Evolutionary conservation across 2,888 invertebrate genomes (phyloP), one percentile per base, ranked within the genome.

Genomic region (Dione vanillae): DNA sequence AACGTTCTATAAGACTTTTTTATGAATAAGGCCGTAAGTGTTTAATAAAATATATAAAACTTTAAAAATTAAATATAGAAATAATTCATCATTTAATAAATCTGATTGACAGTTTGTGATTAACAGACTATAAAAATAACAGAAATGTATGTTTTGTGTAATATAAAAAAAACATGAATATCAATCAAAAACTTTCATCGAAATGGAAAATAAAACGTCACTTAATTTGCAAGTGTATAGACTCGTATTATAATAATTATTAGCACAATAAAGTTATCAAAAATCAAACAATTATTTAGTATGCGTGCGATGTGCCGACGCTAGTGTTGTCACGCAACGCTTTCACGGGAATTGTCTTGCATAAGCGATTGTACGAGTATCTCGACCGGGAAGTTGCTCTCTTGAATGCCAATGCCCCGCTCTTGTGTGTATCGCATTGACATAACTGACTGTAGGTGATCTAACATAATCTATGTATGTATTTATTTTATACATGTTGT

Each of bases 321-420:
- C 61, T 27, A 69, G 51, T 68, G 59, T 70, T 45, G 67, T 66
- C 74, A 74, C 70, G 75, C 69, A 65, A 74, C 73, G 74, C 79
- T 80, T 79, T 80, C 80, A 71, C 78, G 73, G 74, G 69, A 72
- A 70, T 71, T 64, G 66, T 65, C 65, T 79, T 78, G 78, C 72
- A 70, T 75, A 78, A 78, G 72, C 35, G 20, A 58, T 52, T 19
- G 35, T 59, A 27, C 19, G 49, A 19, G 19, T 49, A 64, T 74
- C 65, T 69, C 66, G 67, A 73, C 64, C 76, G 75, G 78, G 79
- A 78, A 79, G 78, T 78, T 43, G 67, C 45, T 68, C 65, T 67
- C 67, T 56, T 76, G 79, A 78, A 79, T 78, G 74, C 75, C 69
- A 78, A 75, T 74, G 70, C 47, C 45, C 69, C 41, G 64, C 56